Evolutionary conservation across 2,888 invertebrate genomes (phyloP).

Genomic region (Tetropium fuscum): DNA sequence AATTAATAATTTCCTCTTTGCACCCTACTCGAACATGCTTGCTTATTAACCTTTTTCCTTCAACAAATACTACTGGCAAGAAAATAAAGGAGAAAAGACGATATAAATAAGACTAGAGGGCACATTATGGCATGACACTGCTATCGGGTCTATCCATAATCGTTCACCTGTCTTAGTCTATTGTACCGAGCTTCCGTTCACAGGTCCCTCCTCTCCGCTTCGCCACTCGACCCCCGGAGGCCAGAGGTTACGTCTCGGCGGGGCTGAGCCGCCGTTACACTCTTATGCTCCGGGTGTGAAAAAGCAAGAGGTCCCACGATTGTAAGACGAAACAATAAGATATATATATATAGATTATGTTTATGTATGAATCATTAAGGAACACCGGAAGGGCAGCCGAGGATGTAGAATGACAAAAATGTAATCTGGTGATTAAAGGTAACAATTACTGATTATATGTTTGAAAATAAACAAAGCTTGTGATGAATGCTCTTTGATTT

Average conservation of each 20-base stretch:
- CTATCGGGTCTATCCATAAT: conserved; percentile 46
- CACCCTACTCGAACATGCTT: conserved; percentile 16
- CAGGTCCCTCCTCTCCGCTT: conserved; percentile 46
- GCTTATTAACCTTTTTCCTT: conserved; percentile 36
- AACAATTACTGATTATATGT: not conserved
- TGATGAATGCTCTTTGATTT: no score
- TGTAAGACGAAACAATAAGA: conserved; percentile 51
- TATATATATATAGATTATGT: conserved; percentile 56
- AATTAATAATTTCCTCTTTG: conserved; percentile 31
- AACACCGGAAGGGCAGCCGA: conserved; percentile 38
- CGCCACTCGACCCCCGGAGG: conserved; percentile 40
- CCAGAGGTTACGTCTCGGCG: conserved; percentile 54
- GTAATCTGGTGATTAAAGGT: conserved; percentile 26
- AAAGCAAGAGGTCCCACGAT: conserved; percentile 54
- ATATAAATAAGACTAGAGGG: conserved; percentile 18
- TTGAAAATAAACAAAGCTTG: not conserved
- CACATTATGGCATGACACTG: conserved; percentile 20
- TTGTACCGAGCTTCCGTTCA: conserved; percentile 59
- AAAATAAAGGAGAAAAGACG: conserved; percentile 24
- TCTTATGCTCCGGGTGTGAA: conserved; percentile 57
- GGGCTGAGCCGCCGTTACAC: conserved; percentile 52
- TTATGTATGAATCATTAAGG: conserved; percentile 57
- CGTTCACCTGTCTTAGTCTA: conserved; percentile 58
- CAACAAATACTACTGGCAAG: conserved; percentile 8
- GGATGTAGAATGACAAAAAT: conserved; percentile 40